These are phyloP conservation scores for Ptychodera flava DNA, from an alignment of 35 echinoderm and acorn worm genomes.

Conservation along the genomic window DNA sequence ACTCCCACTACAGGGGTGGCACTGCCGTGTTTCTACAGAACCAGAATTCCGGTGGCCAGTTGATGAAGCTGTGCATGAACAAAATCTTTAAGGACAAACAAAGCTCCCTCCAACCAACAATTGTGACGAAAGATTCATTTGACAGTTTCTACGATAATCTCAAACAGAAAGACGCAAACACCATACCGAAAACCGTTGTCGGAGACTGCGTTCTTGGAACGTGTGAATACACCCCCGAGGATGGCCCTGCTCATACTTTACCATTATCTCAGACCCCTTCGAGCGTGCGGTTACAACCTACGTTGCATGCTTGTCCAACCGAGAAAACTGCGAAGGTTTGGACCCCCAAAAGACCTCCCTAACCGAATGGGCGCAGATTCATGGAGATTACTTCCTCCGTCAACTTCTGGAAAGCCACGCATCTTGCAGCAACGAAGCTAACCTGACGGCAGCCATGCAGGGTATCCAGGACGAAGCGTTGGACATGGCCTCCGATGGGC, in stretches of 20 bases:
- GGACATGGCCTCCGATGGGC: not conserved
- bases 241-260: not conserved
- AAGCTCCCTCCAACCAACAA: too few relatives aligned
- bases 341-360: not conserved
- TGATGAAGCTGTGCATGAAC: not conserved
- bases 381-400: not conserved
- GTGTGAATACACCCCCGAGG: too few relatives aligned
- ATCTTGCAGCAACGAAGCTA: not conserved
- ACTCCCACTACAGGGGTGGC: not conserved
- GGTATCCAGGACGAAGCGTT: not conserved
- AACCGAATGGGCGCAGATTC: not conserved
- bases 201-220: too few relatives aligned
- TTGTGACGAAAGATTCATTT: too few relatives aligned
- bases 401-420: not conserved
- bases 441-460: not conserved
- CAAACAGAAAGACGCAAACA: too few relatives aligned
- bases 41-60: not conserved
- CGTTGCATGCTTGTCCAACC: not conserved
- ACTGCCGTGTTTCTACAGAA: not conserved
- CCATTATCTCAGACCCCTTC: not conserved
- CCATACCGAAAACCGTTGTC: too few relatives aligned
- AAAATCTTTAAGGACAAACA: too few relatives aligned
- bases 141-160: too few relatives aligned
- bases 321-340: not conserved
- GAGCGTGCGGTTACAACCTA: not conserved